Evolutionary conservation across 2,113 vertebrate species (phyloP).

Genomic region (Corythornis cristatus): DNA sequence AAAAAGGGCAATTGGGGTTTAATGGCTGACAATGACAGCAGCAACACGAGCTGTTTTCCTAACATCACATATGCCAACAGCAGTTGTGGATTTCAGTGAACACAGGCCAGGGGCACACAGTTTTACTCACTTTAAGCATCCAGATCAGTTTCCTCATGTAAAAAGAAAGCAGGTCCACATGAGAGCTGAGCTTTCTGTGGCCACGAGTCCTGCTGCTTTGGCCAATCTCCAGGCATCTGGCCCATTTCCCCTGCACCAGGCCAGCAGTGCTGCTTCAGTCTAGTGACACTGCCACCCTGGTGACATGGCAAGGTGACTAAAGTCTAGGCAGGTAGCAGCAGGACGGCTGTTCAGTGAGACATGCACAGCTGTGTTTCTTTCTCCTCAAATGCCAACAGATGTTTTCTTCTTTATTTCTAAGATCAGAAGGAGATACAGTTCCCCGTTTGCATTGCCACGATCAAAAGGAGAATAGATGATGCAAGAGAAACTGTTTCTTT

Average conservation of each 20-base stretch:
- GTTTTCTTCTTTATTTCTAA: not conserved
- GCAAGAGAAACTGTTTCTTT: not conserved
- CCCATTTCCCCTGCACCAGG: not conserved
- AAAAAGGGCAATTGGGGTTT: constrained; percentile 33
- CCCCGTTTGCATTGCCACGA: not conserved
- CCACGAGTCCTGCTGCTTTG: not conserved
- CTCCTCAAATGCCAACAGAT: not conserved
- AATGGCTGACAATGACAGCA: constrained; percentile 39
- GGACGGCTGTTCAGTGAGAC: not conserved
- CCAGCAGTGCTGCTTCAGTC: not conserved
- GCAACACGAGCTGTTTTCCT: constrained; percentile 6
- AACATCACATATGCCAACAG: not conserved
- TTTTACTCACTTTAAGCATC: not conserved
- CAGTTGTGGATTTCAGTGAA: not conserved
- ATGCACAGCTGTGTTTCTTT: not conserved
- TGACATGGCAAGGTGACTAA: not conserved
- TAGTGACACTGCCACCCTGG: not conserved
- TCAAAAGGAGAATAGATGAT: not conserved
- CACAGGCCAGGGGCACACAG: not conserved
- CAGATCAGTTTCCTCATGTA: not conserved
- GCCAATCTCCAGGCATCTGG: not conserved
- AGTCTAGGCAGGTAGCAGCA: not conserved
- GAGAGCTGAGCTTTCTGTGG: not conserved
- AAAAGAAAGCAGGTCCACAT: not conserved
- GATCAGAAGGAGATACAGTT: not conserved